phyloP scores from a whole-genome alignment of 2,888 invertebrate species.

The Rotaria macrura region DNA sequence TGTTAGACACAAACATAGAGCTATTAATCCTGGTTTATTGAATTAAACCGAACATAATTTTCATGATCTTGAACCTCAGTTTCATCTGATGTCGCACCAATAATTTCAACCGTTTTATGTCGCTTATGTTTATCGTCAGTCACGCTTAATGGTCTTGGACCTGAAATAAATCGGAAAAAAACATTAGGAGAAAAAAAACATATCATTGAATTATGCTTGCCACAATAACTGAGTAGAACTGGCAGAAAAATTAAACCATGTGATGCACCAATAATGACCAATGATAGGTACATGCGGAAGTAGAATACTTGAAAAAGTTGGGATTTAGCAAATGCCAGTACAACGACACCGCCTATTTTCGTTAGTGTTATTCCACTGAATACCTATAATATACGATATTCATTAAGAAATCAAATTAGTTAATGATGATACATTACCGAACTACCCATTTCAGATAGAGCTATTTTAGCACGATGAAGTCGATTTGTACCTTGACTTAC shows the following conservation, averaged over 20 bases:
- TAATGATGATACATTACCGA: conserved; percentile 59
- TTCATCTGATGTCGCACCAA: too few relatives aligned
- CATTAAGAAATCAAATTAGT: conserved; percentile 59
- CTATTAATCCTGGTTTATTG: too few relatives aligned
- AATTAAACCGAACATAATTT: too few relatives aligned
- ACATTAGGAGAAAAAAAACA: too few relatives aligned
- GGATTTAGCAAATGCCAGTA: conserved; percentile 88
- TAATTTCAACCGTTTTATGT: too few relatives aligned
- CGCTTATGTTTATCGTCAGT: too few relatives aligned
- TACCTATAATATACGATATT: conserved; percentile 22
- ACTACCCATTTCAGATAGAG: conserved; percentile 79
- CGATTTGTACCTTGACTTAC: conserved; percentile 61
- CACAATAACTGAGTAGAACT: conserved; percentile 87
- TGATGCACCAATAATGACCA: conserved; percentile 86
- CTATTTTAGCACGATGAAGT: conserved; percentile 67
- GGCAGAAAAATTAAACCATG: conserved; percentile 95
- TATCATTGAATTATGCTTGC: conserved; percentile 49
- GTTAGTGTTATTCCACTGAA: conserved; percentile 94
- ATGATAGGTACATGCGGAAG: conserved; percentile 93
- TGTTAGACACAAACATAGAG: too few relatives aligned
- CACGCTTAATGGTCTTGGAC: too few relatives aligned
- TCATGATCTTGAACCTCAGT: too few relatives aligned
- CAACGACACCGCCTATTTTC: conserved; percentile 90
- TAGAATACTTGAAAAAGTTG: conserved; percentile 88
- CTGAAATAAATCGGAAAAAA: too few relatives aligned